A percentile compares a stretch with the other conserved stretches of the same genome.
Evolutionary conservation across 2,888 invertebrate genomes (phyloP).

Genomic region (Amphipoea lucens): DNA sequence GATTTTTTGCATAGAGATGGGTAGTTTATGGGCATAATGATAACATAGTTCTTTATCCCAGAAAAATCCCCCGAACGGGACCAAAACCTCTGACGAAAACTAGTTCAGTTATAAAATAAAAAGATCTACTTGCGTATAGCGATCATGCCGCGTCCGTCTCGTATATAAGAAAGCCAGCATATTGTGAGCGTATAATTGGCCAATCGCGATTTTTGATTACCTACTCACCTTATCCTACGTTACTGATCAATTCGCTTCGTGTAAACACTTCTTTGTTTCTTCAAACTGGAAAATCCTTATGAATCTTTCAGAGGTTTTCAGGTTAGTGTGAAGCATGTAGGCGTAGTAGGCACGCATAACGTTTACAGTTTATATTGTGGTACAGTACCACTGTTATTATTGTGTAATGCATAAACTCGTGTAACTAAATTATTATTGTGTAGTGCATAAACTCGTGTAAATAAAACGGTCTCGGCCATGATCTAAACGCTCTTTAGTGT

Average conservation of each 20-base stretch:
- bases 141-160: not conserved
- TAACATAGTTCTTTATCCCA: not conserved
- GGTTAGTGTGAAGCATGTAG: not conserved
- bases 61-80: not conserved
- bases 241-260: conserved; percentile 22
- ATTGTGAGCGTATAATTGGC: conserved; percentile 23
- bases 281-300: not conserved
- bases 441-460: not conserved
- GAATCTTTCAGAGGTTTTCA: conserved; percentile 2
- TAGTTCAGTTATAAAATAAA: not conserved
- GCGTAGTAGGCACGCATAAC: not conserved
- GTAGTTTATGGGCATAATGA: not conserved
- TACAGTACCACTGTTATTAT: not conserved
- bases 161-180: conserved; percentile 1
- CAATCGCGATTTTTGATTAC: conserved; percentile 16
- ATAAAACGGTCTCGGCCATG: not conserved
- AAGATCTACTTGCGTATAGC: not conserved
- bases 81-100: not conserved
- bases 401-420: not conserved
- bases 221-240: not conserved
- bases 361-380: not conserved
- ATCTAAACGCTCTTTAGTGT: not conserved
- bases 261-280: not conserved
- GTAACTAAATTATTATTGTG: conserved; percentile 1
- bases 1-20: not conserved